Base-by-base conservation (phyloP, 2,888 invertebrate species). In the Philereme vetulata region DNA sequence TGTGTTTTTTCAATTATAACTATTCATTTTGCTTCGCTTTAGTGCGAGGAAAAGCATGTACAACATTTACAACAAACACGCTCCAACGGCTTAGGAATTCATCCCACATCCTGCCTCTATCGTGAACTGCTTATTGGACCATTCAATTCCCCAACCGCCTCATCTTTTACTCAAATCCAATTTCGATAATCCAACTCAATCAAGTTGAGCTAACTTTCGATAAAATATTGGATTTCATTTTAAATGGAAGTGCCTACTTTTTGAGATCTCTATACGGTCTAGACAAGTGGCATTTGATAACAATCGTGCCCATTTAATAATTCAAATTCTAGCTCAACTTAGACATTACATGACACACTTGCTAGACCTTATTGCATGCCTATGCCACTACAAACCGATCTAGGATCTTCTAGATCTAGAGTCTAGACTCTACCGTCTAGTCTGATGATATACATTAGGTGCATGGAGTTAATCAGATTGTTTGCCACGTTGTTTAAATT, bases 51-150 rank as follows among this genome's bases (percentile, higher is more conserved):
- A 5, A 38, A 38, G 5, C 8, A 21, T 21, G 21, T 21, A 11
- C 21, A 33, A 38, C 32, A 34, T 48, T 50, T 10, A 36, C 34
- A 32, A 47, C 45, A 51, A n/a, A 49, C 42, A 44, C 38, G 34
- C 53, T 44, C 40, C 10, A 21, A 6, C 0, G 56, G 47, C 3
- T 58, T 55, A 51, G 72, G 76, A 76, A 77, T 80, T 77, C 58
- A 64, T 55, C 33, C 61, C 65, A 67, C 68, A 74, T 78, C 78
- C 75, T 77, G 76, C 76, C 76, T 77, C 57, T 4, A 6, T 46
- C 46, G 33, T n/a, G 34, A 34, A 33, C 9, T 46, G 34, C n/a
- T 46, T 46, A 33, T 34, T 10, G 46, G 44, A 21, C 44, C 46
- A 34, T 46, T 46, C 9, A 33, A 5, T 46, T 21, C 7, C 21